Conservation (phyloP, 2,888 invertebrate species). For the Lasioglossum marginatum region DNA sequence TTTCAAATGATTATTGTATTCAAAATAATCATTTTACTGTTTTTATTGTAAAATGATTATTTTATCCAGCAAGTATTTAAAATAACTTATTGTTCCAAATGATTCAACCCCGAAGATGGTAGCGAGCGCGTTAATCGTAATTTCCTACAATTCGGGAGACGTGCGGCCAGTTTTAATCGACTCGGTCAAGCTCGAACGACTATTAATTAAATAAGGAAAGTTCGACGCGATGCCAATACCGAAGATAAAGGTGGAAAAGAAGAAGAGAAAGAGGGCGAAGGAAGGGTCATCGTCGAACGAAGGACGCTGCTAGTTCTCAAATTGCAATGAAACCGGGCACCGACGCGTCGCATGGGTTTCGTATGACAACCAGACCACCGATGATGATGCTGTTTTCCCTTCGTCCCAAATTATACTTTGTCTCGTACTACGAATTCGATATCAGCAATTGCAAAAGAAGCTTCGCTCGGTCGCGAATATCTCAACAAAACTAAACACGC, state of each 20-base stretch:
- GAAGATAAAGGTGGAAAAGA: conserved; percentile 32
- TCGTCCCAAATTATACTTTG: conserved; percentile 58
- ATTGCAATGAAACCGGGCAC: conserved; percentile 84
- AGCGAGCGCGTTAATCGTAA: not conserved
- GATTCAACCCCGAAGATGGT: too few relatives aligned
- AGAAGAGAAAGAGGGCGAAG: conserved; percentile 40
- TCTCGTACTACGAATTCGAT: conserved; percentile 9
- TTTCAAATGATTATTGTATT: too few relatives aligned
- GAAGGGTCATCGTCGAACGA: conserved; percentile 66
- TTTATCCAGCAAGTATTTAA: not conserved
- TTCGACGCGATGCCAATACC: not conserved
- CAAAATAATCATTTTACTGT: too few relatives aligned
- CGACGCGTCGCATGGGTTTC: conserved; percentile 80
- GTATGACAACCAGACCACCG: conserved; percentile 83
- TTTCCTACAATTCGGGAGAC: not conserved
- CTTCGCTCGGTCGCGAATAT: not conserved
- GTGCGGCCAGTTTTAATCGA: not conserved
- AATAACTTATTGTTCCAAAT: not conserved
- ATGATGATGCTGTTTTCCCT: conserved; percentile 76
- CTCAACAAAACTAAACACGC: not conserved
- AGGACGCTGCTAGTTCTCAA: conserved; percentile 81
- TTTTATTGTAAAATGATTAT: too few relatives aligned
- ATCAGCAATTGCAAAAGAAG: not conserved
- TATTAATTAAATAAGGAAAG: conserved; percentile 5
- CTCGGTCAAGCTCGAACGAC: not conserved